Conservation (phyloP, 2,888 invertebrate genomes). For the Arenicola marina region DNA sequence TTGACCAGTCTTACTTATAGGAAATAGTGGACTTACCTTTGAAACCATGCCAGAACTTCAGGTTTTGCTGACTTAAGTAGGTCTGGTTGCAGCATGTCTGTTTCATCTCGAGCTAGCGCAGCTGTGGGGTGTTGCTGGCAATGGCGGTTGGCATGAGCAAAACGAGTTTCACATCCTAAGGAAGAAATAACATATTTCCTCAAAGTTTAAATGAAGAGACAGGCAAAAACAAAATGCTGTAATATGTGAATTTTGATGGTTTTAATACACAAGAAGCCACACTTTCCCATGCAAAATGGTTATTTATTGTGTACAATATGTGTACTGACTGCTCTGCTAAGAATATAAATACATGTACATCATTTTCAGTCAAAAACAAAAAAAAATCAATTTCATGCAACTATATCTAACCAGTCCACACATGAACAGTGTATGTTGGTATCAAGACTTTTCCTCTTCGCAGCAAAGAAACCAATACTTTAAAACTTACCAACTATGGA, state of each 20-base stretch:
- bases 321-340: no score
- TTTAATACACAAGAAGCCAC: no score
- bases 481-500: constrained; percentile 43
- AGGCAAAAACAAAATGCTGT: background rate
- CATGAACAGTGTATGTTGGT: background rate
- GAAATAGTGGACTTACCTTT: background rate
- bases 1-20: no score
- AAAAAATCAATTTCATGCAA: background rate
- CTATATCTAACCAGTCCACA: background rate
- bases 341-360: no score
- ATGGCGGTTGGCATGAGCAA: constrained; percentile 78
- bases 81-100: background rate
- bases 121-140: constrained; percentile 75
- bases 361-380: no score
- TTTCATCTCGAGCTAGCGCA: constrained; percentile 60
- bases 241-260: no score
- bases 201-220: background rate
- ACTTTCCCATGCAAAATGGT: no score
- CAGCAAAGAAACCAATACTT: background rate
- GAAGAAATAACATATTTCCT: background rate
- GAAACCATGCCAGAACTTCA: constrained; percentile 1
- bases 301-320: no score
- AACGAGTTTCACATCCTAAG: constrained; percentile 68
- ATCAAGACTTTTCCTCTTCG: no score
- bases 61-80: no score